Evolutionary conservation across 2,888 invertebrate species (phyloP), one percentile per base, ranked within the genome.

Genomic region (Meteorus colon): DNA sequence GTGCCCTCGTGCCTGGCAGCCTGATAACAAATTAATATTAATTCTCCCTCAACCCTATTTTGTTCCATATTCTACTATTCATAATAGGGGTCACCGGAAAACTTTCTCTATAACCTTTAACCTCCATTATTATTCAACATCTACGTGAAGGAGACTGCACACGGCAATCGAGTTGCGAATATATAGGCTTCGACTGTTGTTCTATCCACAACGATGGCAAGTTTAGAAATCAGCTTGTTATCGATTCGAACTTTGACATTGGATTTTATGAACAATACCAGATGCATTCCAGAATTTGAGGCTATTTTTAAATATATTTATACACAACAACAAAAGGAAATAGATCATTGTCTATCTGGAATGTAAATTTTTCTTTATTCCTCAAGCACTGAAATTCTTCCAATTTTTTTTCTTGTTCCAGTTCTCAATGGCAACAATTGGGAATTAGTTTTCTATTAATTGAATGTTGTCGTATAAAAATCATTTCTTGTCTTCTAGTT

Each of bases 231-330:
- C 77, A 78, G 59, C 45, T 60, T 72, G 74, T 77, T 78, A 82
- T 83, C 81, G 83, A 79, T 83, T 81, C 78, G 77, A 81, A 81
- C 81, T 80, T 78, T 81, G 82, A 80, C 81, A 82, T 81, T 81
- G 81, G 79, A 77, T 78, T 69, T 71, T 74, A 62, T 34, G 45
- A 31, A 34, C 37, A 74, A 73, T 63, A 62, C 59, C 55, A 68
- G 24, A 48, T 75, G 74, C 78, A 77, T 78, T 81, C 76, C 72
- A 75, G 37, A 68, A 68, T 45, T 74, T 27, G 27, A 70, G 63
- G n/a, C n/a, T 16, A 19, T 37, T 65, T 37, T 65, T 29, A 41
- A 12, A 41, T 12, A 12, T 41, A 41, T 41, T 12, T 41, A 8
- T 10, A 12, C 41, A 41, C 41, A 12, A 12, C 41, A 41, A 12